A percentile compares a stretch with the other conserved stretches of the same genome.
Conservation (phyloP, 1,140 invertebrate genomes). For the Homarus americanus region DNA sequence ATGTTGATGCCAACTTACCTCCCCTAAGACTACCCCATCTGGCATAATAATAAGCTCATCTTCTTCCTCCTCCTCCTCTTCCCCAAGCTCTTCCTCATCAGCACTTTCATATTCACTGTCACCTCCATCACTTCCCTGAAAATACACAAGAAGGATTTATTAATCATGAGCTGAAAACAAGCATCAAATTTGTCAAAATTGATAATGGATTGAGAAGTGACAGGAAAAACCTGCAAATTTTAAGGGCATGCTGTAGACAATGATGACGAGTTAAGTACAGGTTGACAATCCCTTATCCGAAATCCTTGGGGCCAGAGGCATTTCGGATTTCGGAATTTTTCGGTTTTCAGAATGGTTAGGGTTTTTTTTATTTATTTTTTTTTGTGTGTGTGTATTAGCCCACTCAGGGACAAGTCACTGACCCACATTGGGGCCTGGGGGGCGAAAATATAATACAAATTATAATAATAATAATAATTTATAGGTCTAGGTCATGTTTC, state of each 20-base stretch:
- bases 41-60: constrained; percentile 52
- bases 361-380: too few species aligned
- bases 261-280: neutral
- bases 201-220: neutral
- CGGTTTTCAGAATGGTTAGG: too few species aligned
- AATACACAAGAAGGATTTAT: neutral
- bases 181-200: neutral
- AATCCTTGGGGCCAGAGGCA: too few species aligned
- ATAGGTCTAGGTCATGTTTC: too few species aligned
- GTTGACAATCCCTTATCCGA: too few species aligned
- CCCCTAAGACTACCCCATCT: constrained; percentile 49
- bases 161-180: neutral
- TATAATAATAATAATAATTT: too few species aligned
- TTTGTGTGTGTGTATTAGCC: too few species aligned
- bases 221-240: neutral
- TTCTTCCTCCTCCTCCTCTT: constrained; percentile 67
- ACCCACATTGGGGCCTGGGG: too few species aligned
- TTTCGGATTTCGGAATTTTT: too few species aligned
- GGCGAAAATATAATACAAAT: too few species aligned
- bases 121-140: constrained; percentile 75
- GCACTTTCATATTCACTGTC: constrained; percentile 74
- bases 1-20: too few species aligned
- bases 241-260: neutral
- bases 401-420: too few species aligned
- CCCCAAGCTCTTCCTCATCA: constrained; percentile 71